phyloP scores from a whole-genome alignment of 53 echinoderm and acorn worm genomes.

The Holothuria leucospilota region DNA sequence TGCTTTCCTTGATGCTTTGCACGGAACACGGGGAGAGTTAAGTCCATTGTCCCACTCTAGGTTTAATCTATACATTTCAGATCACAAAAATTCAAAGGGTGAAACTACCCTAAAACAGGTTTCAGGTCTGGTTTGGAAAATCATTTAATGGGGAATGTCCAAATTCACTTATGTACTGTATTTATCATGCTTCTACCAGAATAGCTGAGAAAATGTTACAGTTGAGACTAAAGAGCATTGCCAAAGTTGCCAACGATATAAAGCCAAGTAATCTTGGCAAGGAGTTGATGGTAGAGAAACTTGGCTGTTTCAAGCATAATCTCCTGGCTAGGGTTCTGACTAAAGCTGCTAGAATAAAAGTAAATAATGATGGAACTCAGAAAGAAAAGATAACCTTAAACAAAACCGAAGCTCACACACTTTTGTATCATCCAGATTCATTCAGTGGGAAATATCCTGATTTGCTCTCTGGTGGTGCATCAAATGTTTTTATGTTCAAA shows the following conservation, averaged over 20 bases:
- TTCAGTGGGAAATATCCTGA: neutral
- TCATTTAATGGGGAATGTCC: neutral
- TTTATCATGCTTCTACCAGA: conserved; percentile 43
- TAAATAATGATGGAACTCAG: conserved; percentile 26
- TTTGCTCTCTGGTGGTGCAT: neutral
- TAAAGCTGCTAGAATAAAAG: conserved; percentile 22
- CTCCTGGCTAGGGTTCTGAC: neutral
- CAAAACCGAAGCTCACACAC: conserved; percentile 43
- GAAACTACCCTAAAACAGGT: neutral
- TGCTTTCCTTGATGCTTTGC: conserved; percentile 38
- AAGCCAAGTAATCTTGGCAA: neutral
- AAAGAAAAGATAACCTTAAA: conserved; percentile 38
- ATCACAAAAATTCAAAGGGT: neutral
- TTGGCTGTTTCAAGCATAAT: neutral
- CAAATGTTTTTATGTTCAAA: neutral
- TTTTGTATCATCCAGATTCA: conserved; percentile 4
- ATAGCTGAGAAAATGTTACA: conserved; percentile 45
- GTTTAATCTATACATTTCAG: conserved; percentile 5
- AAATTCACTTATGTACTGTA: conserved; percentile 44
- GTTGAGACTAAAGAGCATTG: neutral
- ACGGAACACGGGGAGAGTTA: conserved; percentile 24
- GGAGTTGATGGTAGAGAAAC: neutral
- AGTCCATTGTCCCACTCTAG: neutral
- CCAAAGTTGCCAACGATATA: neutral
- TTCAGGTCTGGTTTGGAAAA: conserved; percentile 14